These are phyloP conservation scores for Octodonta nipae DNA, from an alignment of 2,888 invertebrate genomes.

Conservation along the genomic window DNA sequence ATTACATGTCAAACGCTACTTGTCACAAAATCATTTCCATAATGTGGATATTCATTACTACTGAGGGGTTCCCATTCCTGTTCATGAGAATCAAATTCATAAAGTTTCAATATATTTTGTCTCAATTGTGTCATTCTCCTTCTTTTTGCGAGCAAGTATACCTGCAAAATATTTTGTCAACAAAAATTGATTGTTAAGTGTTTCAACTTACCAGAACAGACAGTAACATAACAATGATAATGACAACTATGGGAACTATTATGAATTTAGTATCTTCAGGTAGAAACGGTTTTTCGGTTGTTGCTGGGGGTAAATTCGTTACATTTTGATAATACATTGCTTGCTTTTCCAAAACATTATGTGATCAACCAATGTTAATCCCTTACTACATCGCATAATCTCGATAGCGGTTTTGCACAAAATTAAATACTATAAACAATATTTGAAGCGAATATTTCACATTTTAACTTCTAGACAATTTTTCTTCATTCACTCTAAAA, in stretches of 20 bases:
- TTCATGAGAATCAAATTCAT: conserved; percentile 56
- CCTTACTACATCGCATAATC: no score
- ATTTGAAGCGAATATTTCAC: no score
- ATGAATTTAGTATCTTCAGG: conserved; percentile 28
- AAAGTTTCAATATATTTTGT: conserved; percentile 51
- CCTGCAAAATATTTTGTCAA: conserved; percentile 30
- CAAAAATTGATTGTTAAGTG: conserved; percentile 3
- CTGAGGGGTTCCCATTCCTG: conserved; percentile 52
- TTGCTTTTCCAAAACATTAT: no score
- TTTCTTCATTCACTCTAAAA: no score
- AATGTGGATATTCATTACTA: conserved; percentile 27
- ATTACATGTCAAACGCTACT: no score
- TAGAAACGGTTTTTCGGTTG: conserved; percentile 11
- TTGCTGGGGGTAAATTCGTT: conserved; percentile 10
- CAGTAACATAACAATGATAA: conserved; percentile 29
- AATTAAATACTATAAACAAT: no score
- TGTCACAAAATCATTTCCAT: conserved; percentile 16
- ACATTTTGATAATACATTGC: no score
- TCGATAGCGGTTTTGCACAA: no score
- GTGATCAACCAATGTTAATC: no score
- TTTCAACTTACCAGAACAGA: conserved; percentile 33
- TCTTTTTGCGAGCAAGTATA: conserved; percentile 40
- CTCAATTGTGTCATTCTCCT: conserved; percentile 44
- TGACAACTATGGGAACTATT: conserved; percentile 31
- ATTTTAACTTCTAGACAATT: no score